phyloP scores from a whole-genome alignment of 2,888 invertebrate genomes.

The Pristionchus fissidentatus region DNA sequence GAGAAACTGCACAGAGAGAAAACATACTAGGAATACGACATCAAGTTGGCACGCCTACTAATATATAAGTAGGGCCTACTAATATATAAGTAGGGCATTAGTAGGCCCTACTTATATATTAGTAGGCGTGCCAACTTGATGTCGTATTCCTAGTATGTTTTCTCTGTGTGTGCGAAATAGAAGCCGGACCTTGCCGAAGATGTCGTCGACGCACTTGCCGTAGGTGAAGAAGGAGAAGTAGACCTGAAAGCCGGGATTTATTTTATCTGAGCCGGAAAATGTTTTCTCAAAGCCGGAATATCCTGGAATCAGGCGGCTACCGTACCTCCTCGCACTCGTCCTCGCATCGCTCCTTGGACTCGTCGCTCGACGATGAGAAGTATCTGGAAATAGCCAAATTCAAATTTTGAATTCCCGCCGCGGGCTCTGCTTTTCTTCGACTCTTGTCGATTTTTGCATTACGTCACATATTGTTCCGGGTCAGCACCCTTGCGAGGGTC shows the following conservation, averaged over 20 bases:
- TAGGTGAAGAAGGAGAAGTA: slow-evolving; percentile 73
- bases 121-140: too few relatives aligned
- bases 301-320: background rate
- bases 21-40: too few relatives aligned
- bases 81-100: too few relatives aligned
- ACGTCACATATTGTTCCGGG: background rate
- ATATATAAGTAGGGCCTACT: too few relatives aligned
- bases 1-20: background rate
- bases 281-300: background rate
- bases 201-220: slow-evolving; percentile 71
- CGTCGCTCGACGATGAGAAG: slow-evolving; percentile 71
- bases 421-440: background rate
- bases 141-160: too few relatives aligned
- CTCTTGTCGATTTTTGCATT: slow-evolving; percentile 23
- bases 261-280: background rate
- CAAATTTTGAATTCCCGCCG: slow-evolving; percentile 3
- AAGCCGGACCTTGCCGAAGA: slow-evolving; percentile 57
- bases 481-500: background rate
- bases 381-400: slow-evolving; percentile 63
- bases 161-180: background rate
- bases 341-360: slow-evolving; percentile 71
- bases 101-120: too few relatives aligned
- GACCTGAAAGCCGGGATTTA: slow-evolving; percentile 60
- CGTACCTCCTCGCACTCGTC: slow-evolving; percentile 74
- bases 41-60: too few relatives aligned